Evolutionary conservation across 2,113 vertebrate species (phyloP).

Genomic region (Heterochromis multidens): DNA sequence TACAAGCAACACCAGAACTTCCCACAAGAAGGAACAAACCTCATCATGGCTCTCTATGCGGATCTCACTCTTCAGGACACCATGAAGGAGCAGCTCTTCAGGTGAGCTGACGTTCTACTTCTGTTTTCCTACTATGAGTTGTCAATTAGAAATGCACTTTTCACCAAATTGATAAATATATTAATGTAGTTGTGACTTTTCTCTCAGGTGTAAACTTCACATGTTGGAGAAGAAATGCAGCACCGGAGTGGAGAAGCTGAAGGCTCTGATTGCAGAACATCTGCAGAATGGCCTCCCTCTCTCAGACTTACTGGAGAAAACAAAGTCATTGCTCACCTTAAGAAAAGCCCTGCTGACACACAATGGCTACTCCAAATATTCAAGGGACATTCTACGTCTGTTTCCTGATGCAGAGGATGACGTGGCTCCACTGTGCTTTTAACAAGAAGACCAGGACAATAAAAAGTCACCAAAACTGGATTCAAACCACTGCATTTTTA

Average conservation of each 20-base stretch:
- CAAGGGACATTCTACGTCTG: conserved; percentile 72
- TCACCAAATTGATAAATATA: not conserved
- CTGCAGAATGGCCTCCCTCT: conserved; percentile 66
- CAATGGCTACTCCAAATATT: conserved; percentile 73
- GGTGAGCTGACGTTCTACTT: conserved; percentile 43
- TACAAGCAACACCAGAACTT: not conserved
- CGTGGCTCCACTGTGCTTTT: conserved; percentile 57
- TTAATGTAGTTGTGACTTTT: not conserved
- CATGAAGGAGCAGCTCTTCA: conserved; percentile 70
- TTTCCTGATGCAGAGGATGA: conserved; percentile 68
- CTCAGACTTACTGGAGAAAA: conserved; percentile 75
- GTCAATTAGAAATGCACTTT: not conserved
- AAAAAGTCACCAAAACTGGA: not conserved
- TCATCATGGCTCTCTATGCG: conserved; percentile 64
- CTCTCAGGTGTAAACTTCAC: conserved; percentile 71
- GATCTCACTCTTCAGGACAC: conserved; percentile 69
- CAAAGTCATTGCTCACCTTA: conserved; percentile 72
- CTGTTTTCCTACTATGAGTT: not conserved
- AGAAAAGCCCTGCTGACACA: conserved; percentile 67
- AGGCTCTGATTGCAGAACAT: conserved; percentile 65
- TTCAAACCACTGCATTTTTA: not conserved
- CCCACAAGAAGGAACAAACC: not conserved
- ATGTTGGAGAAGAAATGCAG: conserved; percentile 73
- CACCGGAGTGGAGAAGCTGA: conserved; percentile 71
- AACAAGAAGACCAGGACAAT: not conserved